These are phyloP conservation scores for Schizopygopsis malacanthus DNA, from an alignment of 2,797 vertebrate species.

Conservation along the genomic window DNA sequence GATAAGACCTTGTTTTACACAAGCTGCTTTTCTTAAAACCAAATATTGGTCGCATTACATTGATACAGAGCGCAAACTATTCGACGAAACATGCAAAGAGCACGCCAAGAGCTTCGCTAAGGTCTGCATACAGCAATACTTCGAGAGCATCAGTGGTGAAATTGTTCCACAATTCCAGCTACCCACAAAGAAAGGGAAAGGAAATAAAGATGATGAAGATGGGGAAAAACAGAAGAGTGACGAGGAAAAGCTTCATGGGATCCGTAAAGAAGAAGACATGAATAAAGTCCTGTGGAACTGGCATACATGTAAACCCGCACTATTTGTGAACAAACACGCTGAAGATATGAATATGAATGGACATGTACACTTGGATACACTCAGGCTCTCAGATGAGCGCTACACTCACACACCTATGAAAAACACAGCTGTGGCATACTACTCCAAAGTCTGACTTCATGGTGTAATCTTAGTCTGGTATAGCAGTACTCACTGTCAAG, in stretches of 20 bases:
- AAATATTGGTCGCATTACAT: conserved; percentile 99
- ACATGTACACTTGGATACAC: conserved; percentile 14
- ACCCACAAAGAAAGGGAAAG: conserved; percentile 51
- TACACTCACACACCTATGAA: conserved; percentile 22
- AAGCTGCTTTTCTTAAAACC: conserved; percentile 94
- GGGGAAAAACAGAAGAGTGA: conserved; percentile 74
- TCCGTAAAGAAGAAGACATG: conserved; percentile 88
- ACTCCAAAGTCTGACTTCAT: conserved; percentile 60
- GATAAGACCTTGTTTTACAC: conserved; percentile 93
- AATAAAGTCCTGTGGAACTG: conserved; percentile 90
- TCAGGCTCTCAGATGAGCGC: conserved; percentile 18
- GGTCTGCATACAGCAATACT: conserved; percentile 96
- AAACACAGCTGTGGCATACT: conserved; percentile 55
- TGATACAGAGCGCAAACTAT: conserved; percentile 92
- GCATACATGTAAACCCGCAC: conserved; percentile 90
- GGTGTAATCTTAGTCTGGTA: background rate
- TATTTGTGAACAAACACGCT: conserved; percentile 75
- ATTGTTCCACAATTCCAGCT: conserved; percentile 70
- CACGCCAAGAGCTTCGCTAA: conserved; percentile 95
- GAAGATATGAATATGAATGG: conserved; percentile 14
- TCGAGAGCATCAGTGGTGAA: conserved; percentile 88
- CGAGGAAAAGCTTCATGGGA: conserved; percentile 88
- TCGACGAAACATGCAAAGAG: conserved; percentile 91
- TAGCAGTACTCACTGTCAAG: background rate
- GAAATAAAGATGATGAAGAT: conserved; percentile 61